Evolutionary conservation across 1,140 invertebrate species (phyloP).

Genomic region (Eulimnadia texana): DNA sequence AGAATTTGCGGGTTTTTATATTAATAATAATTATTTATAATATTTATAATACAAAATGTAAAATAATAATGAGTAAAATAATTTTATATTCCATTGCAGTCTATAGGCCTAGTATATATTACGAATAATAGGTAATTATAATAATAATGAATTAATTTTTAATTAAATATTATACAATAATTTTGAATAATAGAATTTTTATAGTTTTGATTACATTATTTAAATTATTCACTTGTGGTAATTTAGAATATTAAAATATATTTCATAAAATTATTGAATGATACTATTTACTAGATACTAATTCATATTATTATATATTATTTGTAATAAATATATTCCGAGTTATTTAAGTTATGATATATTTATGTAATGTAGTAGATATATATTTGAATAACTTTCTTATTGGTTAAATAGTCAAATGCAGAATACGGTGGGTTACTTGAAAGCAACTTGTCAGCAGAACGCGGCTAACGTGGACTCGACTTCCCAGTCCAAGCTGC

Average conservation of each 20-base stretch:
- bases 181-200: background rate
- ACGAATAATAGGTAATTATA: too few species aligned
- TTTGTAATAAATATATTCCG: too few species aligned
- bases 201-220: too few species aligned
- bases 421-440: conserved; percentile 7
- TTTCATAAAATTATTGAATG: too few species aligned
- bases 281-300: background rate
- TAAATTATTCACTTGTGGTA: too few species aligned
- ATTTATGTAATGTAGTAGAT: background rate
- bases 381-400: background rate
- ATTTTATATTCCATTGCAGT: too few species aligned
- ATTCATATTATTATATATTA: background rate
- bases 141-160: background rate
- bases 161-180: background rate
- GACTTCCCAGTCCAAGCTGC: background rate
- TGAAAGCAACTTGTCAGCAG: conserved; percentile 1
- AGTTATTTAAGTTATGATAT: too few species aligned
- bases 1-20: conserved; percentile 4
- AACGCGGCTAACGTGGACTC: background rate
- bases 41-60: too few species aligned
- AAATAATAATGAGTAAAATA: too few species aligned
- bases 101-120: too few species aligned
- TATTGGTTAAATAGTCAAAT: conserved; percentile 3
- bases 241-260: too few species aligned
- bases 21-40: too few species aligned